phyloP scores from a whole-genome alignment of 2,113 vertebrate species.

The Atractosteus spatula region DNA sequence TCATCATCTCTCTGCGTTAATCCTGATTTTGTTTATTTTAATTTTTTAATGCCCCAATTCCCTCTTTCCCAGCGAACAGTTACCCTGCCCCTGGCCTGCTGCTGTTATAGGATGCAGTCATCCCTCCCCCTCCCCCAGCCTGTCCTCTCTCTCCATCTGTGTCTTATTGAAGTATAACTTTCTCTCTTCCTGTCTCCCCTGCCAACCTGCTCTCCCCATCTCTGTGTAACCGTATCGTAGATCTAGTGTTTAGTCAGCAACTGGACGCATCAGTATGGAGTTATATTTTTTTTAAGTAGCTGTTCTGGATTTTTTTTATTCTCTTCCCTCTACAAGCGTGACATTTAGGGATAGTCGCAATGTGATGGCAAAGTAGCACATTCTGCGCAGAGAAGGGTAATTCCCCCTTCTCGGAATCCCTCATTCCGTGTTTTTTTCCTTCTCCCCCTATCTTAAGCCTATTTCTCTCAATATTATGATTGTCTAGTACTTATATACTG shows the following conservation, averaged over 20 bases:
- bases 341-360: slow-evolving; percentile 11
- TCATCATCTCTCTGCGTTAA: neutral
- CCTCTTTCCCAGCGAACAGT: too few relatives aligned
- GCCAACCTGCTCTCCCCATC: slow-evolving; percentile 8
- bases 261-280: slow-evolving; percentile 23
- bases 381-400: slow-evolving; percentile 20
- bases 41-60: too few relatives aligned
- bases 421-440: slow-evolving; percentile 8
- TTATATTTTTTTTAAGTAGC: neutral
- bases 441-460: neutral
- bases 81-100: too few relatives aligned
- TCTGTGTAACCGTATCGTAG: slow-evolving; percentile 27
- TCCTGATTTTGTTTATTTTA: too few relatives aligned
- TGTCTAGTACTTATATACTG: slow-evolving; percentile 32
- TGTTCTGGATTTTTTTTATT: slow-evolving; percentile 5
- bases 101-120: too few relatives aligned
- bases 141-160: too few relatives aligned
- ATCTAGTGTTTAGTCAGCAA: slow-evolving; percentile 30
- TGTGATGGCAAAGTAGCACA: slow-evolving; percentile 27
- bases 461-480: neutral
- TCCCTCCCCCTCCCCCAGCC: too few relatives aligned
- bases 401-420: slow-evolving; percentile 11
- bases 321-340: slow-evolving; percentile 9
- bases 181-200: slow-evolving; percentile 26
- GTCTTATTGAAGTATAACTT: neutral